phyloP scores from a whole-genome alignment of 2,113 vertebrate genomes.

The Corydoras maculifer region DNA sequence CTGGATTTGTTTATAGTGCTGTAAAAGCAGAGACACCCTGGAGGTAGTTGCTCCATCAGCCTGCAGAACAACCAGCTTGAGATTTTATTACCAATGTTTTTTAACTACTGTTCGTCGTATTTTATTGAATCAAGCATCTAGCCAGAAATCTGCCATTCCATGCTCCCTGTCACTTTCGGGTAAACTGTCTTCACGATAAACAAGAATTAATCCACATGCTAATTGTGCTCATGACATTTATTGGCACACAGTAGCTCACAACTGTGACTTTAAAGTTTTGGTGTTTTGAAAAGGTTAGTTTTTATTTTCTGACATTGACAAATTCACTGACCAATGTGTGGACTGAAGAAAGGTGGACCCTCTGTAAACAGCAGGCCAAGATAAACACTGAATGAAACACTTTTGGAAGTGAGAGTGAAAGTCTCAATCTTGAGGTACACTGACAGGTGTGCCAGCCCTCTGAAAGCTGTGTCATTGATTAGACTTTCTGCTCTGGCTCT shows the following conservation, averaged over 20 bases:
- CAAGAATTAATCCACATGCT: too few relatives aligned
- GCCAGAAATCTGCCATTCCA: too few relatives aligned
- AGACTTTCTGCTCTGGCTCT: conserved; percentile 29
- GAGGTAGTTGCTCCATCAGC: neutral
- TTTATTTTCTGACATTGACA: too few relatives aligned
- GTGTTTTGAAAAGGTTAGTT: too few relatives aligned
- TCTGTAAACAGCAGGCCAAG: neutral
- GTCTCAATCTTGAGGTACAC: neutral
- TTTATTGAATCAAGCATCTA: neutral
- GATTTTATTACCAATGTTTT: conserved; percentile 5
- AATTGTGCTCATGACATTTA: too few relatives aligned
- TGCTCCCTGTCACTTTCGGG: too few relatives aligned
- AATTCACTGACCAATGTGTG: too few relatives aligned
- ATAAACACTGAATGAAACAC: conserved; percentile 35
- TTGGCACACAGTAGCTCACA: too few relatives aligned
- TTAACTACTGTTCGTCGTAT: conserved; percentile 9
- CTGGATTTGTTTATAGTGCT: conserved; percentile 33
- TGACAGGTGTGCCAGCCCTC: conserved; percentile 43
- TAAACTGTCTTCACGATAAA: too few relatives aligned
- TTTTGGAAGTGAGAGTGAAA: conserved; percentile 29
- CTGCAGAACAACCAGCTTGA: conserved; percentile 2
- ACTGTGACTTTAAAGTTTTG: too few relatives aligned
- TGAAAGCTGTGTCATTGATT: conserved; percentile 26
- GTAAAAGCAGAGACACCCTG: conserved; percentile 28
- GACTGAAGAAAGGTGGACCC: too few relatives aligned